phyloP scores from a whole-genome alignment of 2,113 vertebrate species.

The Scomber japonicus region DNA sequence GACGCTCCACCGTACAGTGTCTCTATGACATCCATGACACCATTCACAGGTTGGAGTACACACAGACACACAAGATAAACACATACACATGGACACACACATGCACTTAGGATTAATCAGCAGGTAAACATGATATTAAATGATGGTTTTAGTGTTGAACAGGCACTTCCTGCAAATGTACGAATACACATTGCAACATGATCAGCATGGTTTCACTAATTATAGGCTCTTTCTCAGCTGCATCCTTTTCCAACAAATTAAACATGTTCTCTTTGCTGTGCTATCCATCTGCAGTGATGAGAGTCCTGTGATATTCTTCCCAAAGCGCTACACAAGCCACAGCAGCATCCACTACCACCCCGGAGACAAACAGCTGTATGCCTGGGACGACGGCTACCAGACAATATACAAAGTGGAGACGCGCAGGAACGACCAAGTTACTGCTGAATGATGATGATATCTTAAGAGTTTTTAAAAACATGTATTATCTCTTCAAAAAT shows the following conservation, averaged over 20 bases:
- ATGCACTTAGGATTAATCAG: too few species aligned
- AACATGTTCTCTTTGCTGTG: slow-evolving; percentile 5
- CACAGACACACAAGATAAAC: background rate
- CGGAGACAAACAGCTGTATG: slow-evolving; percentile 91
- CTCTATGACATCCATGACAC: slow-evolving; percentile 89
- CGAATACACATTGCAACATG: too few species aligned
- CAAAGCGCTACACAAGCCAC: slow-evolving; percentile 89
- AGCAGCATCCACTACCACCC: slow-evolving; percentile 92
- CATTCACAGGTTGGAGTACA: slow-evolving; percentile 71
- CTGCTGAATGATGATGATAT: slow-evolving; percentile 15
- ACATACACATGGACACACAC: background rate
- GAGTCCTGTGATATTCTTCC: slow-evolving; percentile 88
- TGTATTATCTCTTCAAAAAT: background rate
- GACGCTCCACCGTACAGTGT: slow-evolving; percentile 90
- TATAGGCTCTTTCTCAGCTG: background rate
- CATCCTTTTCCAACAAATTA: background rate
- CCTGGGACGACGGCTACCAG: slow-evolving; percentile 96
- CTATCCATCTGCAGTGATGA: slow-evolving; percentile 46
- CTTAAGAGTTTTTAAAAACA: background rate
- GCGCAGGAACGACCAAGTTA: slow-evolving; percentile 18
- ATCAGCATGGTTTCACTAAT: too few species aligned
- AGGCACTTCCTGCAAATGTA: too few species aligned
- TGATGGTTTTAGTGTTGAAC: too few species aligned
- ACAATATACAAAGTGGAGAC: slow-evolving; percentile 92
- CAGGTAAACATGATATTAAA: too few species aligned